phyloP scores from a whole-genome alignment of 2,797 vertebrate species.

The Tamandua tetradactyla region DNA sequence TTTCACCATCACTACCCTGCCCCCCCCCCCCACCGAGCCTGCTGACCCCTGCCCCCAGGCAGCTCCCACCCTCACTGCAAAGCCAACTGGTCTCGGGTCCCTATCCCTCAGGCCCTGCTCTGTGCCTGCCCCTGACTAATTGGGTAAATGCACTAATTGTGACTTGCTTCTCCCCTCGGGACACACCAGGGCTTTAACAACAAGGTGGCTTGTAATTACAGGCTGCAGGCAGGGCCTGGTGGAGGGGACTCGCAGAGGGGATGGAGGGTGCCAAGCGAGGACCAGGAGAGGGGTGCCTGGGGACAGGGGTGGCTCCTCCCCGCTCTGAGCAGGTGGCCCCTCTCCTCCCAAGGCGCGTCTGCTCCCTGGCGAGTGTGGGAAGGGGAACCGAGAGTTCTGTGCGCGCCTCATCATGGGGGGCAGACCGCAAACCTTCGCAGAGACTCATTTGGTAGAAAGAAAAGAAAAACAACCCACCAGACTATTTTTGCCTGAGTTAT shows the following conservation, averaged over 20 bases:
- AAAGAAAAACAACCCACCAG: constrained; percentile 8
- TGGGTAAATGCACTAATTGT: neutral
- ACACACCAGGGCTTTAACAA: neutral
- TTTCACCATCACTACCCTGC: too few species aligned
- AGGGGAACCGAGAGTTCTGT: constrained; percentile 24
- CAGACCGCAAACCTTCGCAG: neutral
- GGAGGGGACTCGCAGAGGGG: too few species aligned
- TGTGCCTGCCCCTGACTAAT: neutral
- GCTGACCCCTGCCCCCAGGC: accelerated
- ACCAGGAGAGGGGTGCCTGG: neutral
- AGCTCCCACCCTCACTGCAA: neutral
- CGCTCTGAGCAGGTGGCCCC: neutral
- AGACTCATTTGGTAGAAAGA: neutral
- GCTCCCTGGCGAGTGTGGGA: neutral
- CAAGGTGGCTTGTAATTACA: too few species aligned
- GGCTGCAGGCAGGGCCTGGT: neutral
- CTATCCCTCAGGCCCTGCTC: neutral
- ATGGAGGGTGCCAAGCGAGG: too few species aligned
- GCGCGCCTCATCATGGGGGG: neutral
- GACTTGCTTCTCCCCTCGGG: neutral
- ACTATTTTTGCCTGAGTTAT: constrained; percentile 16
- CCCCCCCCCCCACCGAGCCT: too few species aligned
- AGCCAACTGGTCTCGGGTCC: neutral
- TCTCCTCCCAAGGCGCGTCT: neutral
- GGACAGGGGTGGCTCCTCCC: neutral